Evolutionary conservation across 2,113 vertebrate species (phyloP).

Genomic region (Hystrix cristata): DNA sequence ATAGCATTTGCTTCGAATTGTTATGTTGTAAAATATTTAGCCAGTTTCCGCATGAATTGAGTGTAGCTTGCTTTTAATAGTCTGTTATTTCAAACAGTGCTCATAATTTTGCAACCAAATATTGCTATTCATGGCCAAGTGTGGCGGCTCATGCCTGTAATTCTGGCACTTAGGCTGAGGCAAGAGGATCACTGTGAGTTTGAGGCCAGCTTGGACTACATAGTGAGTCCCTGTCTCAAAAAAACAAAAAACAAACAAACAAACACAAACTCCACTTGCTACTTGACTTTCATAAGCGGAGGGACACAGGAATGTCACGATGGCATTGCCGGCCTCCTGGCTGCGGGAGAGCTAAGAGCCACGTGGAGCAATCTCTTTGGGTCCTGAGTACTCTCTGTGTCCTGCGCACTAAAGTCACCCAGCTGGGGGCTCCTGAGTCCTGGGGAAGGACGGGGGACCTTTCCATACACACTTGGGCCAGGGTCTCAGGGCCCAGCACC

Average conservation of each 20-base stretch:
- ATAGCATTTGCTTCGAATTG: neutral
- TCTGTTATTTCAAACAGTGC: conserved; percentile 18
- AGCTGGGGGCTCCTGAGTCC: neutral
- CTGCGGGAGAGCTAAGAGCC: neutral
- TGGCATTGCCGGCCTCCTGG: neutral
- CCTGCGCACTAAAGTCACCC: neutral
- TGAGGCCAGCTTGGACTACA: too few relatives aligned
- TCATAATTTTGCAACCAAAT: neutral
- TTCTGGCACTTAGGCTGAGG: too few relatives aligned
- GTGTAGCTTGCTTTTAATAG: neutral
- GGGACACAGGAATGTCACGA: neutral
- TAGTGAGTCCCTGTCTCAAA: too few relatives aligned
- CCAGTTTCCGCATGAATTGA: neutral
- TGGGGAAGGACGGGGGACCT: neutral
- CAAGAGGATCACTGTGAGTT: too few relatives aligned
- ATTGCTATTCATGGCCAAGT: neutral
- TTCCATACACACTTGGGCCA: neutral
- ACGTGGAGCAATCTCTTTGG: neutral
- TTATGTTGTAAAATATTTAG: conserved; percentile 24
- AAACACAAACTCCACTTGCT: neutral
- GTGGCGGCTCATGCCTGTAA: too few relatives aligned
- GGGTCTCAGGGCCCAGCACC: neutral
- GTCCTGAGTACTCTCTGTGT: neutral
- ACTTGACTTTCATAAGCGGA: neutral
- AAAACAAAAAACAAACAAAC: too few relatives aligned